Evolutionary conservation across 2,797 vertebrate species (phyloP).

Genomic region (Pempheris klunzingeri): DNA sequence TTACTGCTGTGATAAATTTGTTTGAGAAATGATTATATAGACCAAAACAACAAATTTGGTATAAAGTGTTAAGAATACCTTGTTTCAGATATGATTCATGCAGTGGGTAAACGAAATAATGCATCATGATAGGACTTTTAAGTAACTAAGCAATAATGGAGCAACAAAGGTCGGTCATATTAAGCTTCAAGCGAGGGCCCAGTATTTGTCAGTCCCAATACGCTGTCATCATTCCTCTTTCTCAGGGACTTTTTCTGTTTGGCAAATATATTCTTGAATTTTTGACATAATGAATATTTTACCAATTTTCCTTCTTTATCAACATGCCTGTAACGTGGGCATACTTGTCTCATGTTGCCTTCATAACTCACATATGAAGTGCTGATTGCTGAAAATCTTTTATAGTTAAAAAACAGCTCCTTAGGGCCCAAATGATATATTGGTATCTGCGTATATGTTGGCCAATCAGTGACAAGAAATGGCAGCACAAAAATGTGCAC

Average conservation of each 20-base stretch:
- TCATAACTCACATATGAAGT: slow-evolving; percentile 6
- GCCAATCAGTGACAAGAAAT: neutral
- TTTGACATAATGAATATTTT: too few species aligned
- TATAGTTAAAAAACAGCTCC: neutral
- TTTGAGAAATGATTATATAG: slow-evolving; percentile 62
- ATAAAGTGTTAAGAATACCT: slow-evolving; percentile 23
- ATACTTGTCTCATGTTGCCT: neutral
- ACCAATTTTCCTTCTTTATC: too few species aligned
- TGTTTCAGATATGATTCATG: slow-evolving; percentile 27
- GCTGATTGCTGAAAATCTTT: neutral
- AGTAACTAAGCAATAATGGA: neutral
- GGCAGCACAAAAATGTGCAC: neutral
- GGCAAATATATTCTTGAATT: neutral
- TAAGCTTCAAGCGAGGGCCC: neutral
- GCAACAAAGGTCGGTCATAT: neutral
- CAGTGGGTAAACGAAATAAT: slow-evolving; percentile 7
- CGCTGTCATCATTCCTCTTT: neutral
- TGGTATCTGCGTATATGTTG: neutral
- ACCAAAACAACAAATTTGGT: slow-evolving; percentile 35
- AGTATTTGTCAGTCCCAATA: neutral
- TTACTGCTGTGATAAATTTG: slow-evolving; percentile 47
- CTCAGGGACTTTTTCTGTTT: neutral
- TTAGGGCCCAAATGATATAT: neutral
- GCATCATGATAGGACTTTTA: neutral
- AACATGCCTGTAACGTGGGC: neutral